Conservation (phyloP, 2,888 invertebrate genomes). For the Cyrtodaria siliqua region DNA sequence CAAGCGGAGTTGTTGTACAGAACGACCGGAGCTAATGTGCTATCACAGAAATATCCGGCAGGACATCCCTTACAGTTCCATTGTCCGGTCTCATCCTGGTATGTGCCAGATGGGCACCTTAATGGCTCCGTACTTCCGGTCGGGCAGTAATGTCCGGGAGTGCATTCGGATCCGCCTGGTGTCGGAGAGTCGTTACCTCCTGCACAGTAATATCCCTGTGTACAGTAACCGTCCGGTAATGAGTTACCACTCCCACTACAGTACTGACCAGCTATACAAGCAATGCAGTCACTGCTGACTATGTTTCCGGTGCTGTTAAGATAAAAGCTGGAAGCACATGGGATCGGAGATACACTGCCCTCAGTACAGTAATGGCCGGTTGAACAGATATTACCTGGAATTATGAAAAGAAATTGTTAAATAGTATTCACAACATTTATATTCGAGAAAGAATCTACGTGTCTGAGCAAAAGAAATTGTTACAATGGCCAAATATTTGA, state of each 20-base stretch:
- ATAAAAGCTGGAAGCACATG: constrained; percentile 75
- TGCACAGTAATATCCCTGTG: constrained; percentile 82
- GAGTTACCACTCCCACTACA: constrained; percentile 78
- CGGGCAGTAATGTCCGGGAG: constrained; percentile 82
- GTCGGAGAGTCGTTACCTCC: constrained; percentile 76
- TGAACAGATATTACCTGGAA: constrained; percentile 81
- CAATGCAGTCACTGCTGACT: constrained; percentile 70
- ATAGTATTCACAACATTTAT: too few species aligned
- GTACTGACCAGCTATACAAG: constrained; percentile 76
- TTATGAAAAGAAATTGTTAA: neutral
- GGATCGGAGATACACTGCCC: constrained; percentile 71
- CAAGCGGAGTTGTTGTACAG: constrained; percentile 79
- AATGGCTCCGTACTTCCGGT: constrained; percentile 73
- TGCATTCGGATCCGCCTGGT: constrained; percentile 80
- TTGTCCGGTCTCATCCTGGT: constrained; percentile 80
- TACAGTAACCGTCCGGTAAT: constrained; percentile 77
- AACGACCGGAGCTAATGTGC: constrained; percentile 78
- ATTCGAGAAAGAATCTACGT: too few species aligned
- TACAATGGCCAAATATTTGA: too few species aligned
- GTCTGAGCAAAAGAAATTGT: too few species aligned
- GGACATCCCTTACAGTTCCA: constrained; percentile 81
- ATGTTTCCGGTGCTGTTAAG: constrained; percentile 78
- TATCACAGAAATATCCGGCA: constrained; percentile 83
- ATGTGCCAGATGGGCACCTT: constrained; percentile 78
- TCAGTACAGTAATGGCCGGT: constrained; percentile 76